Base-by-base conservation (phyloP, 2,888 invertebrate species). In the Caenorhabditis virilis region DNA sequence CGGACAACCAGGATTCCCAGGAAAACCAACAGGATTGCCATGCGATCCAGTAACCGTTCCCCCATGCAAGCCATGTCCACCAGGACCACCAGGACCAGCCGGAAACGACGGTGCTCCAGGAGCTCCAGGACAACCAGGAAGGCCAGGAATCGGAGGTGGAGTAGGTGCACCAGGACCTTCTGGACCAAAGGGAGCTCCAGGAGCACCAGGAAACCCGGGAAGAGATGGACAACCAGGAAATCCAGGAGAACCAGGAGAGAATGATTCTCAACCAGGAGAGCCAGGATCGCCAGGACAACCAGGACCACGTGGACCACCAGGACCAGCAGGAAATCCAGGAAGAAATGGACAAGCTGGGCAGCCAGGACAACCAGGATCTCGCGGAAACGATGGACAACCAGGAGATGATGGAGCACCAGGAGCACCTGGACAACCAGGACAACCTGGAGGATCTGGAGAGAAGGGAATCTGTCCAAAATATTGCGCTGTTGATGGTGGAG, bases 11-110 rank as follows among this genome's bases (percentile, higher is more conserved):
- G 70, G 70, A 53, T 61, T 53, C 36, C 71, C 67, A 45, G 76
- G 77, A 52, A 74, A 70, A 55, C 71, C 73, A 23, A 65, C 67
- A n/a, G 57, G 52, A 18, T 54, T 62, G n/a, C 79, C 79, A 16
- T 78, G 76, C 57, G 76, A 78, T 30, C 75, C 75, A 36, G 67
- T 66, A 43, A 78, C 78, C 42, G 71, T 76, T 33, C 74, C 74
- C 46, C 68, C 68, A 53, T 70, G 74, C 63, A 67, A 67, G 45
- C 77, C 74, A 38, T 78, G 75, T 70, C 72, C 74, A 51, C 69
- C 53, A 53, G 76, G 76, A 63, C 66, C 74, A 16, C 64, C 63
- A 25, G 61, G 58, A 39, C 45, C 65, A 39, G 58, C 58, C 26
- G 64, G 78, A 41, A 57, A 45, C 30, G 72, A 71, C 26, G 78